Percentiles rank a stretch among this genome's conserved stretches.
These are phyloP conservation scores for Sycophila sp. DNA, from an alignment of 1,140 invertebrate species.

Conservation along the genomic window DNA sequence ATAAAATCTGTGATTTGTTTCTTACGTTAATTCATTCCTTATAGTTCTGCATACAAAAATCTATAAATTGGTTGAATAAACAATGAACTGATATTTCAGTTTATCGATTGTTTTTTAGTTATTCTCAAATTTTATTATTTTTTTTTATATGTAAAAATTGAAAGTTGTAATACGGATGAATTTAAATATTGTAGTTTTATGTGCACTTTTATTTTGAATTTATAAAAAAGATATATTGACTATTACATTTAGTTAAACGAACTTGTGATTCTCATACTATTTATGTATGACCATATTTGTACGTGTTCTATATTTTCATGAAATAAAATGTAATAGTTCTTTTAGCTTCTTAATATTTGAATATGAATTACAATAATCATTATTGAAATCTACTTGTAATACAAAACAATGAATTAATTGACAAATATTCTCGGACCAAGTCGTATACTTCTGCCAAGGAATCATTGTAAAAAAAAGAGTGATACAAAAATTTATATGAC, in stretches of 20 bases:
- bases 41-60: conserved; percentile 13
- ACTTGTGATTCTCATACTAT: conserved; percentile 26
- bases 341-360: too few species aligned
- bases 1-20: conserved; percentile 39
- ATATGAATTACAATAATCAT: too few species aligned
- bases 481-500: conserved; percentile 42
- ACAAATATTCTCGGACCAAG: conserved; percentile 41
- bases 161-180: not conserved
- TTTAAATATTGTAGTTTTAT: not conserved
- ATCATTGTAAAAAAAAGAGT: conserved; percentile 27
- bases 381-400: too few species aligned
- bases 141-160: not conserved
- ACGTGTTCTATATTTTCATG: conserved; percentile 21
- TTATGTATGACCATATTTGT: conserved; percentile 22
- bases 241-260: not conserved
- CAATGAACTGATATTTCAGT: conserved; percentile 3
- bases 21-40: conserved; percentile 35
- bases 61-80: conserved; percentile 26
- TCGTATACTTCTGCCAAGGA: conserved; percentile 44
- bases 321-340: conserved; percentile 10
- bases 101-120: conserved; percentile 22
- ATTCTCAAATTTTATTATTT: conserved; percentile 23
- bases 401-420: conserved; percentile 16
- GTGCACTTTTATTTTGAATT: conserved; percentile 25
- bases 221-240: not conserved